Conservation (phyloP, 2,113 vertebrate genomes). For the Tachysurus fulvidraco region DNA sequence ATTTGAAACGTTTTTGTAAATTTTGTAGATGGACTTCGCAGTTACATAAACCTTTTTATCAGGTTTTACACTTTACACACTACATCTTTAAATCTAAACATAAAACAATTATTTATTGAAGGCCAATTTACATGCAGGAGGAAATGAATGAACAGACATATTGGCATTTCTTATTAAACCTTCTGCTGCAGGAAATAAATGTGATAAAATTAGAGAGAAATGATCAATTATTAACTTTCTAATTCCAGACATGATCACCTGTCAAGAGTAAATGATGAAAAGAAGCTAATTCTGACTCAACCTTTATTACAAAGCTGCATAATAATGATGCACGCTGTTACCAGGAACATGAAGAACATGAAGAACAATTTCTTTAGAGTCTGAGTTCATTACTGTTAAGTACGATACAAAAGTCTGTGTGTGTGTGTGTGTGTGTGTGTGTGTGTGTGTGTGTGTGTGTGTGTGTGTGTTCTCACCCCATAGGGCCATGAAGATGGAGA, state of each 20-base stretch:
- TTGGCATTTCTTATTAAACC: conserved; percentile 28
- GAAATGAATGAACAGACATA: conserved; percentile 10
- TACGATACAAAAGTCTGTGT: not conserved
- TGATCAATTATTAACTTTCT: conserved; percentile 57
- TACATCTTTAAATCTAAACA: not conserved
- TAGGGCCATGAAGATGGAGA: conserved; percentile 97
- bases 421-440: not conserved
- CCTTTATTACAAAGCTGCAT: conserved; percentile 19
- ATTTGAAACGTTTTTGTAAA: not conserved
- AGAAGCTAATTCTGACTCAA: conserved; percentile 28
- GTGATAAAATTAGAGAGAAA: conserved; percentile 50
- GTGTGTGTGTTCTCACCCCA: conserved; percentile 82
- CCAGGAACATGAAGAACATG: not conserved
- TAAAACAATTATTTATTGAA: not conserved
- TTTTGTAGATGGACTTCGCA: not conserved
- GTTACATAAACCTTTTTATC: not conserved
- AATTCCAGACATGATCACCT: conserved; percentile 44
- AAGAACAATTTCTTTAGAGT: not conserved
- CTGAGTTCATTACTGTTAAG: not conserved
- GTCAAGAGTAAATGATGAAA: conserved; percentile 25
- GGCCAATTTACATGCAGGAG: not conserved
- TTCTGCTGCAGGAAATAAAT: conserved; percentile 34
- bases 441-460: not conserved
- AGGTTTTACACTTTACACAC: not conserved
- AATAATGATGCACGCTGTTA: not conserved